Evolutionary conservation across 2,113 vertebrate species (phyloP).

Genomic region (Rynchops niger): DNA sequence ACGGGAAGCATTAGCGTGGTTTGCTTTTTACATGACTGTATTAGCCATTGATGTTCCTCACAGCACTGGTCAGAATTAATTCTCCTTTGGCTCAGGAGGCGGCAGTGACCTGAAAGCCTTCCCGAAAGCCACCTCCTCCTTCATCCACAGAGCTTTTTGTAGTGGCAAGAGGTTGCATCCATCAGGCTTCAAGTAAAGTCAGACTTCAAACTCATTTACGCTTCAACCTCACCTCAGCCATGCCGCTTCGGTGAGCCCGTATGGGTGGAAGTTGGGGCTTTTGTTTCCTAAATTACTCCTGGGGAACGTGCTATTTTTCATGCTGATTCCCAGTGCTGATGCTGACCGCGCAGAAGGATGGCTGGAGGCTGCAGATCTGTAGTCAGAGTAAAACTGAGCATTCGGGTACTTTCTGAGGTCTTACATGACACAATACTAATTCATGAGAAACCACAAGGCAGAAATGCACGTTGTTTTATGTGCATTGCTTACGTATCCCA

Average conservation of each 20-base stretch:
- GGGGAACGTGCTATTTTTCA: not conserved
- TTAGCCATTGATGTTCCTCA: not conserved
- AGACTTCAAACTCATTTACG: not conserved
- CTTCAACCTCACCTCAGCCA: not conserved
- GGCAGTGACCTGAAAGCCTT: not conserved
- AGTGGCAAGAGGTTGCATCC: not conserved
- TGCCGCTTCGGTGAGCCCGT: not conserved
- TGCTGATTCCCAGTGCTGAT: not conserved
- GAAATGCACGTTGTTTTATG: not conserved
- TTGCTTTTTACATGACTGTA: not conserved
- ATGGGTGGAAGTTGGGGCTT: not conserved
- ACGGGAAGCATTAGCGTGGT: not conserved
- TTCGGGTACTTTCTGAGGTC: not conserved
- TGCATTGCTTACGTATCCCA: not conserved
- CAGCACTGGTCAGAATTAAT: not conserved
- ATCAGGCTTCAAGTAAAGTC: not conserved
- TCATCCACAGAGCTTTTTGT: not conserved
- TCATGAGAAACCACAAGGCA: not conserved
- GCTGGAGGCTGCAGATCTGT: not conserved
- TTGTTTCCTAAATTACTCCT: not conserved
- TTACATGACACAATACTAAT: not conserved
- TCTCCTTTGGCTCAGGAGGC: constrained; percentile 4
- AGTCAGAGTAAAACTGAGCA: not conserved
- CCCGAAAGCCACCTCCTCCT: not conserved
- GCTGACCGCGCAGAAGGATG: not conserved